Evolutionary conservation across 2,797 vertebrate species (phyloP).

Genomic region (Lemur catta): DNA sequence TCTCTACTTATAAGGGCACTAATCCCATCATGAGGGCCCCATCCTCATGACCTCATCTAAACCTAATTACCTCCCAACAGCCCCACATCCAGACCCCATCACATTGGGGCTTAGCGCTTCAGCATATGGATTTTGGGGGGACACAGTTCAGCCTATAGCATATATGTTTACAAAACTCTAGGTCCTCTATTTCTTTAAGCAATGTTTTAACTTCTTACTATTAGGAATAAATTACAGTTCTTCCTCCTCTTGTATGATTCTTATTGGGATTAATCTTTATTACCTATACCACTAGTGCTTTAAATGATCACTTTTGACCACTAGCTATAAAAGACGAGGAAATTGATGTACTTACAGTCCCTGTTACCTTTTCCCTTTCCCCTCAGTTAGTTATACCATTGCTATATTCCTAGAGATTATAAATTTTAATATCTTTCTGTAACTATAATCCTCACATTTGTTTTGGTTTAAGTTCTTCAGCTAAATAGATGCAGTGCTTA

Average conservation of each 20-base stretch:
- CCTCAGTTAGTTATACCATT: not conserved
- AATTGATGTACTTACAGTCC: not conserved
- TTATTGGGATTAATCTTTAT: not conserved
- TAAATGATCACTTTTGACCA: not conserved
- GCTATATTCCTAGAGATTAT: not conserved
- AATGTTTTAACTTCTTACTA: not conserved
- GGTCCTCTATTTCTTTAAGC: not conserved
- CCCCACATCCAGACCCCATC: too few relatives aligned
- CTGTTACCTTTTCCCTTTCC: not conserved
- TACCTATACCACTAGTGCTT: not conserved
- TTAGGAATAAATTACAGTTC: not conserved
- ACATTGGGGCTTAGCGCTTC: too few relatives aligned
- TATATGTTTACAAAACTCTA: not conserved
- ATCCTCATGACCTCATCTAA: not conserved
- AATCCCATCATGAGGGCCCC: not conserved
- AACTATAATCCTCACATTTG: not conserved
- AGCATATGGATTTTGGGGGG: too few relatives aligned
- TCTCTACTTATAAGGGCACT: not conserved
- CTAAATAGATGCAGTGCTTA: not conserved
- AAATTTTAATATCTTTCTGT: not conserved
- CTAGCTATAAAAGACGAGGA: not conserved
- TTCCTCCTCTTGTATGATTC: not conserved
- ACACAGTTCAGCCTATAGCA: too few relatives aligned
- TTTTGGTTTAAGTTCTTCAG: not conserved
- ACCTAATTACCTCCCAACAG: too few relatives aligned